Percentiles rank a stretch among this genome's conserved stretches.
Evolutionary conservation across 2,888 invertebrate species (phyloP).

Genomic region (Cerastis leucographa): DNA sequence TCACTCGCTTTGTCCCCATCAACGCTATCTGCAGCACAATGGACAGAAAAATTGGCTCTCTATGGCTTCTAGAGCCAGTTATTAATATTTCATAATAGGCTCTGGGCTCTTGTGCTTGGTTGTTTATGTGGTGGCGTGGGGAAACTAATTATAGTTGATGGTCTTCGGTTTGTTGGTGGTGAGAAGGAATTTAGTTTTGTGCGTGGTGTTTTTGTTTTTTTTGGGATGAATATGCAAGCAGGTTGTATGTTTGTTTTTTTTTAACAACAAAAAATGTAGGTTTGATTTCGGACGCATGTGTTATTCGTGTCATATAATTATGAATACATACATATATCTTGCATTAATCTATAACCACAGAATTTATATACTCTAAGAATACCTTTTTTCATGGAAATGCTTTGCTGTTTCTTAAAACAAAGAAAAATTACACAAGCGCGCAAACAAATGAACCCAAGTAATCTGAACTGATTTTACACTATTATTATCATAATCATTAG

Average conservation of each 20-base stretch:
- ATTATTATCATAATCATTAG: neutral
- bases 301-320: neutral
- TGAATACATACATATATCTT: neutral
- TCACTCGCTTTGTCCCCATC: slow-evolving; percentile 77
- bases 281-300: neutral
- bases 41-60: slow-evolving; percentile 86
- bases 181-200: slow-evolving; percentile 31
- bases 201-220: neutral
- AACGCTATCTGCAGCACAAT: slow-evolving; percentile 80
- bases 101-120: slow-evolving; percentile 68
- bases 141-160: slow-evolving; percentile 66
- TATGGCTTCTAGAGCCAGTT: slow-evolving; percentile 80
- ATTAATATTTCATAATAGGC: slow-evolving; percentile 84
- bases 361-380: neutral
- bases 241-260: neutral
- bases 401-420: neutral
- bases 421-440: rapidly evolving
- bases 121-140: slow-evolving; percentile 48
- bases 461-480: neutral
- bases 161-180: neutral
- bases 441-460: neutral
- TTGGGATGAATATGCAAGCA: neutral
- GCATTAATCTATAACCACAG: neutral
- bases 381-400: neutral
- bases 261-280: neutral